A percentile compares a stretch with the other conserved stretches of the same genome.
These are phyloP conservation scores for Argentina silus DNA, from an alignment of 2,797 vertebrate species.

Conservation along the genomic window DNA sequence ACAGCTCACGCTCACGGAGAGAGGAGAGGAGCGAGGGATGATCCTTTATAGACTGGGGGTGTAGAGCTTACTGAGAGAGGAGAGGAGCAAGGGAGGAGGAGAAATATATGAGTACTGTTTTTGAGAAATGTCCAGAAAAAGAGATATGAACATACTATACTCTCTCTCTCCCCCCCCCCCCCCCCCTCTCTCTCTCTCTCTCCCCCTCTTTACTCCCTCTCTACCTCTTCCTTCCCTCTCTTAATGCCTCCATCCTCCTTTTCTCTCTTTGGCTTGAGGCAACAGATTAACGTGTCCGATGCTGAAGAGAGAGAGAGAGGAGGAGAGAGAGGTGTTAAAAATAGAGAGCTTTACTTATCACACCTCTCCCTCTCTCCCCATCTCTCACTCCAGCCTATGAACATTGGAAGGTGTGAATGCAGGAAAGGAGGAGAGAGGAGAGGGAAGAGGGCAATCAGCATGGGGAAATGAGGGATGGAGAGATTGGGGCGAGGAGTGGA, in stretches of 20 bases:
- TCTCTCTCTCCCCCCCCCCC: no score
- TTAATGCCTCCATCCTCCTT: background rate
- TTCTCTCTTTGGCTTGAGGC: conserved; percentile 26
- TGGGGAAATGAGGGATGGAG: conserved; percentile 10
- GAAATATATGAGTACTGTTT: background rate
- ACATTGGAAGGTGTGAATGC: conserved; percentile 22
- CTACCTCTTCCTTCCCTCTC: background rate
- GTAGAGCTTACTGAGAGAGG: background rate
- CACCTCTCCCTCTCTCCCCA: conserved; percentile 57
- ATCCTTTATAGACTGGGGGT: background rate
- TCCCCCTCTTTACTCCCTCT: background rate
- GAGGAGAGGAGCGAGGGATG: background rate
- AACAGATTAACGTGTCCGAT: conserved; percentile 21
- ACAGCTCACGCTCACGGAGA: background rate
- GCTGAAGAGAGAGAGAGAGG: background rate
- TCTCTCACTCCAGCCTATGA: conserved; percentile 36
- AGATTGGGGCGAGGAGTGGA: background rate
- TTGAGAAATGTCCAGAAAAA: background rate
- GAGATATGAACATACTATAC: conserved; percentile 7
- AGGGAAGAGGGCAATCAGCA: conserved; percentile 22
- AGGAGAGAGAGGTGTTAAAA: conserved; percentile 14
- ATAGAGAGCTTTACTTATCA: conserved; percentile 44
- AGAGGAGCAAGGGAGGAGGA: background rate
- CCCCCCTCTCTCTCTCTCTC: conserved; percentile 6
- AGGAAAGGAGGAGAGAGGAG: background rate